Evolutionary conservation across 64 coral and sea anemone species (phyloP), one percentile per base, ranked within the genome.

Genomic region (Orbicella faveolata): DNA sequence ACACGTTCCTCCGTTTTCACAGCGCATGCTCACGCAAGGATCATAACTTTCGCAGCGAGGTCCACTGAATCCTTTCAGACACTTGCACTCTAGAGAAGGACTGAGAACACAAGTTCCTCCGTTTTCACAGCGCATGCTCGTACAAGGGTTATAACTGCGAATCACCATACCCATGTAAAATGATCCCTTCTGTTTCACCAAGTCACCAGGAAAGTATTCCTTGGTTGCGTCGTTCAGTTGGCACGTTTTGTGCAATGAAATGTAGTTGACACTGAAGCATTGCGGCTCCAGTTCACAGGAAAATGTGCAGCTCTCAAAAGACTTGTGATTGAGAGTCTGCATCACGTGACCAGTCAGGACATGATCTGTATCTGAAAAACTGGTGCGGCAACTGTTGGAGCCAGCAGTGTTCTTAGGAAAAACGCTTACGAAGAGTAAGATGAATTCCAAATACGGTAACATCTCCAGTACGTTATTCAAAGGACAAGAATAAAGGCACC

Each of bases 1-100:
- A 25, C 82, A 85, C 20, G 63, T 85, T 52, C 82, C 82, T 85
- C 82, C 82, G 48, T 85, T 73, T 39, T 73, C 82, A 85, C 82
- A 85, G 82, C 82, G 82, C 82, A 85, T 72, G 82, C 37, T 52
- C 21, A 1, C 34, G 53, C 82, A 85, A 12, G 64, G 66, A 14
- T 52, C 36, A 85, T 85, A 8, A 14, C 25, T 8, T 48, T 48
- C 44, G 44, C 44, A 48, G 44, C 7, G 44, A 48, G 5, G 44
- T 6, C 44, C 44, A 48, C 44, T 85, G 23, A 85, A 85, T 53
- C 82, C 65, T 4, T 1, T 7, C 17, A 72, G 6, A 85, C 82
- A 85, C 9, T 73, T 44, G 41, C 82, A 85, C 63, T 69, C 9
- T 48, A 59, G 55, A 20, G 23, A 54, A 41, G 82, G 37, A 30